These are phyloP conservation scores for Eleutherodactylus coqui DNA, from an alignment of 2,797 vertebrate species.

Conservation along the genomic window DNA sequence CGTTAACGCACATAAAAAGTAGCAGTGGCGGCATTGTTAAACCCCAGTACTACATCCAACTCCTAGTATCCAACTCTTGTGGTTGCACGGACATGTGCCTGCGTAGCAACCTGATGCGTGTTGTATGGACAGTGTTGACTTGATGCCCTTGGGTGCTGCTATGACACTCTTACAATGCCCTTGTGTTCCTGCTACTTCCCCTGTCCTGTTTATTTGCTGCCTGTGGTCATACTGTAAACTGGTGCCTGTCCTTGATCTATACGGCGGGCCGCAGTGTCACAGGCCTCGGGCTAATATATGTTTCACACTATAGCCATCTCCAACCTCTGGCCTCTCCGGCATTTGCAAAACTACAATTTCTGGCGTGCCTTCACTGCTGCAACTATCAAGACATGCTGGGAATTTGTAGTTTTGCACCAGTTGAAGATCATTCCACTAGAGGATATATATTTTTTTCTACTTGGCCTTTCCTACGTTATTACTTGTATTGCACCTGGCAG, in stretches of 20 bases:
- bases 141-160: slow-evolving; percentile 12
- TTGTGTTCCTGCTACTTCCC: neutral
- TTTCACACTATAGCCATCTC: no score
- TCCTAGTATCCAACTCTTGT: no score
- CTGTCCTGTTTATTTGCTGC: neutral
- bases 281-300: neutral
- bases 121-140: neutral
- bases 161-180: neutral
- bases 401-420: no score
- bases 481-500: neutral
- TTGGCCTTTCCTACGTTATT: neutral
- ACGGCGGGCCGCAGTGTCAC: neutral
- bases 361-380: no score
- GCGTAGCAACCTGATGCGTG: neutral
- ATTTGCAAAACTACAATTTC: no score
- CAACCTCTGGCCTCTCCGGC: no score
- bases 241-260: slow-evolving; percentile 23
- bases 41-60: no score
- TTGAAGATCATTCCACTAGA: no score
- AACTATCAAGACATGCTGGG: no score
- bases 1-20: no score
- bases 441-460: no score
- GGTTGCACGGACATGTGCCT: neutral
- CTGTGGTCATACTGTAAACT: neutral
- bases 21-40: no score